Conservation (phyloP, 2,113 vertebrate genomes). For the Verasper variegatus region DNA sequence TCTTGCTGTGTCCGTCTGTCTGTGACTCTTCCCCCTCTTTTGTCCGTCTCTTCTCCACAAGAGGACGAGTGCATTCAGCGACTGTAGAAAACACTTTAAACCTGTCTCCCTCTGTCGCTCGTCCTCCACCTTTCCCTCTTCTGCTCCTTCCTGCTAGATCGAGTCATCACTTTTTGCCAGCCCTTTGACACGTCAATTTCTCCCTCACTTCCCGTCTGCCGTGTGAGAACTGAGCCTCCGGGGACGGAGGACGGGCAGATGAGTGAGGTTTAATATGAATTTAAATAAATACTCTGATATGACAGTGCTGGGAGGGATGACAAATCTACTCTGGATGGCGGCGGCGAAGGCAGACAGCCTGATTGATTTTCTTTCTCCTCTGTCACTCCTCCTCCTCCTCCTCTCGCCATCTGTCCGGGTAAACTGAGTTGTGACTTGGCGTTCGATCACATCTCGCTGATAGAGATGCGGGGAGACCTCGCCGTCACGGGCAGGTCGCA, state of each 20-base stretch:
- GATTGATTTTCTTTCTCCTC: slow-evolving; percentile 51
- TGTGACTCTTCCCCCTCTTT: background rate
- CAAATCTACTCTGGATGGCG: slow-evolving; percentile 29
- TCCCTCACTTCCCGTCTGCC: slow-evolving; percentile 1
- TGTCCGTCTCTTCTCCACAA: slow-evolving; percentile 12
- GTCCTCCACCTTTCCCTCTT: background rate
- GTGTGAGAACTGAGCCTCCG: slow-evolving; percentile 25
- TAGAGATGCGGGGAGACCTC: slow-evolving; percentile 32
- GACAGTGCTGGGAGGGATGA: slow-evolving; percentile 11
- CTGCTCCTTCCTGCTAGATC: slow-evolving; percentile 4
- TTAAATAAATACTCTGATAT: slow-evolving; percentile 23
- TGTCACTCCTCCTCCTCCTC: slow-evolving; percentile 35
- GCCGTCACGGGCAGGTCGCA: slow-evolving; percentile 21
- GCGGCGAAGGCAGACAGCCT: slow-evolving; percentile 34
- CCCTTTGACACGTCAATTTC: slow-evolving; percentile 21
- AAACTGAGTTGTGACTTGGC: slow-evolving; percentile 38
- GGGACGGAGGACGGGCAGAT: slow-evolving; percentile 26
- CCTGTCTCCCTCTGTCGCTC: slow-evolving; percentile 1
- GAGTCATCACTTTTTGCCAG: slow-evolving; percentile 19
- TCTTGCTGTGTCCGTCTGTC: slow-evolving; percentile 27
- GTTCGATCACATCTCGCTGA: slow-evolving; percentile 33
- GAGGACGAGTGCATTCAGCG: slow-evolving; percentile 34
- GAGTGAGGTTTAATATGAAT: slow-evolving; percentile 46
- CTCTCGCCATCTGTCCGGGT: slow-evolving; percentile 17
- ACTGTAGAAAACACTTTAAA: slow-evolving; percentile 22